These are phyloP conservation scores for Drosophila robusta DNA, from an alignment of 2,888 invertebrate species.

Conservation along the genomic window DNA sequence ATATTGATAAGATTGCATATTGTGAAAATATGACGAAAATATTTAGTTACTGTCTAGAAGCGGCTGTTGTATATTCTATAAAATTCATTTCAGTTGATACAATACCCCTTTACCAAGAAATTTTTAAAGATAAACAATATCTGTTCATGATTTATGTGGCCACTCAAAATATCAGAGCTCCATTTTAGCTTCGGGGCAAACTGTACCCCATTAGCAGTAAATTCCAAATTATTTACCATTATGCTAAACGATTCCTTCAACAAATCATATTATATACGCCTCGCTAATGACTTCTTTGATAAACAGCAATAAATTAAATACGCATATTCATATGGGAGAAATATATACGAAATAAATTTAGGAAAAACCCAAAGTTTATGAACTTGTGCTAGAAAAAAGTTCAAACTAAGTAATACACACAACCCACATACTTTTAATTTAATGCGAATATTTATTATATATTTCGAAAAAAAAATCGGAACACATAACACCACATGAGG, in stretches of 20 bases:
- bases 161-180: constrained; percentile 2
- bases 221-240: constrained; percentile 20
- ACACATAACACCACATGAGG: constrained; percentile 30
- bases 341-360: background rate
- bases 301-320: constrained; percentile 53
- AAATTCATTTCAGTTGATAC: constrained; percentile 3
- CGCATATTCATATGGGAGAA: constrained; percentile 9
- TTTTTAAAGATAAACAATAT: constrained; percentile 15
- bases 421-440: constrained; percentile 5
- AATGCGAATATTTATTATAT: constrained; percentile 3
- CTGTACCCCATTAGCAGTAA: constrained; percentile 18
- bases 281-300: constrained; percentile 25
- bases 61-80: background rate
- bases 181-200: background rate
- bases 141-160: constrained; percentile 26
- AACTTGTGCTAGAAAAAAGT: constrained; percentile 16
- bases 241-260: constrained; percentile 27
- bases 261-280: constrained; percentile 23
- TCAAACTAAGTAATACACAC: constrained; percentile 1
- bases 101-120: constrained; percentile 8
- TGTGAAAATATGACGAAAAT: constrained; percentile 12
- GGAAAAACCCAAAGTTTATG: constrained; percentile 26
- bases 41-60: constrained; percentile 12
- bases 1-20: constrained; percentile 49
- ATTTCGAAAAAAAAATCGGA: background rate